Conservation (phyloP, 2,888 invertebrate species). For the Drosophila rellima region DNA sequence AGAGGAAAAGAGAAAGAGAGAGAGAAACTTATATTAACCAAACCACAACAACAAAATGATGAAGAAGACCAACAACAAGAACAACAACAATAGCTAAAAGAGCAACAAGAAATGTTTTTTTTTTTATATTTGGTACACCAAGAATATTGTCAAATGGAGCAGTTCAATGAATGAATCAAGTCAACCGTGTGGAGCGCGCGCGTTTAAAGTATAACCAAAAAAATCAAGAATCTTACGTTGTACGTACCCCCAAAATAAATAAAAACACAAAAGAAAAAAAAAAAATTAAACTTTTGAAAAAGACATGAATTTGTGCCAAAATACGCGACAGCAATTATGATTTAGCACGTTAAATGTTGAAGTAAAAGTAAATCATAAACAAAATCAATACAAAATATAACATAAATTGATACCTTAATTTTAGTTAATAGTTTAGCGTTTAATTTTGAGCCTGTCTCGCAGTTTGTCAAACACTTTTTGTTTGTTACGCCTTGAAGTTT, state of each 20-base stretch:
- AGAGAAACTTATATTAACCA: conserved; percentile 14
- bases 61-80: conserved; percentile 9
- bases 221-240: conserved; percentile 72
- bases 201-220: conserved; percentile 55
- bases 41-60: conserved; percentile 27
- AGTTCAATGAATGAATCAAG: conserved; percentile 61
- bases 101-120: conserved; percentile 52
- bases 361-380: conserved; percentile 37
- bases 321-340: conserved; percentile 55
- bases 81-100: conserved; percentile 49
- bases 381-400: not conserved
- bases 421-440: conserved; percentile 52
- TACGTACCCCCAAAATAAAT: conserved; percentile 57
- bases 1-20: not conserved
- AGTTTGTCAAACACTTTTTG: conserved; percentile 56
- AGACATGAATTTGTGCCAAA: conserved; percentile 77
- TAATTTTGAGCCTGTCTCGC: conserved; percentile 42
- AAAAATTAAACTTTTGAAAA: conserved; percentile 38
- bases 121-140: conserved; percentile 17
- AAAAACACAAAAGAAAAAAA: conserved; percentile 17
- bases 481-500: conserved; percentile 66
- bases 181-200: conserved; percentile 70
- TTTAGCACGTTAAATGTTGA: conserved; percentile 73
- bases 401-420: conserved; percentile 40
- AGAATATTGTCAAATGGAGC: conserved; percentile 74